Base-by-base conservation (phyloP, 2,113 vertebrate genomes). In the Eleginops maclovinus region DNA sequence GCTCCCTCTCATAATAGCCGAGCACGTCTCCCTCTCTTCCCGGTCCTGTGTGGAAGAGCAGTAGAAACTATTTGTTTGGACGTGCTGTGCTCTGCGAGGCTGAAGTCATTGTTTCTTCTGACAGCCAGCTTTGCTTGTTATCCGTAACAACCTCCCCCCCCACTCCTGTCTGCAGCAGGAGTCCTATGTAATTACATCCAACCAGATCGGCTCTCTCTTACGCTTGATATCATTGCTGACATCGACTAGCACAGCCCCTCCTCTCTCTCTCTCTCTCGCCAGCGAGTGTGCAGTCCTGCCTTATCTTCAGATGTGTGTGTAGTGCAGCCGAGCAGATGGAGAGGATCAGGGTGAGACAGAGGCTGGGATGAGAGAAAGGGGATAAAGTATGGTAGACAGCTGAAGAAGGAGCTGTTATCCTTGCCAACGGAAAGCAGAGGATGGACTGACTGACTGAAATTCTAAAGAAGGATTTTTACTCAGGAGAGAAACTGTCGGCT, bases 181-280 rank as follows among this genome's bases (percentile, higher is more conserved):
- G 73, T 79, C 50, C 86, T 85, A 79, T 77, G 79, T 90, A 91
- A 93, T 94, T 91, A 88, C 88, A 90, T 85, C 81, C 88, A 82
- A 72, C 79, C 79, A 24, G 19, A 79, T 86, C 72, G 36, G 54
- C 69, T 87, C 77, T 81, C 79, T 79, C 64, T 77, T 86, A 84
- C 74, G 81, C 86, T 88, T 91, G 84, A 88, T 91, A 93, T 92
- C 89, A 81, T 87, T 69, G 82, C 88, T 91, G 91, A 90, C 89
- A 92, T 87, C 84, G 82, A 85, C 79, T 59, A 73, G 77, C 83
- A 77, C 79, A 12, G 88, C 82, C 59, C 84, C 88, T 79, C 79
- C 75, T 47, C 28, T 58, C 4, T 59, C 19, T 14, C 16, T 26
- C 77, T 17, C 73, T 51, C 74, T 58, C 65, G 26, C 62, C 59